Base-by-base conservation (phyloP, 2,888 invertebrate species). In the Fragum sueziense region DNA sequence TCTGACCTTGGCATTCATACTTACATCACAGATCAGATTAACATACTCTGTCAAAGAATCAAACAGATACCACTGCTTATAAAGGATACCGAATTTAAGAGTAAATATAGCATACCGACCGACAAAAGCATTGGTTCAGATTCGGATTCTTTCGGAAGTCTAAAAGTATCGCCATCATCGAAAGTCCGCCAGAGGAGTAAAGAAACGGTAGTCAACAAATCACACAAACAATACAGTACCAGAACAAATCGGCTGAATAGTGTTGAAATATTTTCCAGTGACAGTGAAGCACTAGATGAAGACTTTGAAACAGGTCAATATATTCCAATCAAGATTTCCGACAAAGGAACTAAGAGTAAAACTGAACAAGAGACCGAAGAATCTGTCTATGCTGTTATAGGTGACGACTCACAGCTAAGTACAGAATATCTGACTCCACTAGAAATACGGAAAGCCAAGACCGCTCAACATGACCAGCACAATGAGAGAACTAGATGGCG, bases 261-360 rank as follows among this genome's bases (percentile, higher is more conserved):
- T 29, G 81, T 81, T 52, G 69, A 75, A 57, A 34, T 81, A 22
- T 81, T 81, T 65, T 78, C 81, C 6, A 81, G 81, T 47, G 81
- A 81, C 22, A 77, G 78, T 57, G 78, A 72, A 27, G 41, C 68
- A 1, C 7, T 29, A 7, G 71, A 77, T n/a, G 77, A 74, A 6
- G 71, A 69, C 29, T 75, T 68, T 27, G 61, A 71, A n/a, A 71
- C 72, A n/a, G 57, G 70, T 1, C 54, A 37, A 14, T 75, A 69
- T 20, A 59, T 59, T 37, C 70, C 75, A 22, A 69, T 75, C 22
- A 37, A 41, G 41, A 34, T 41, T 11, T 9, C 4, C 1, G 22
- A 34, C 4, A 37, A 17, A 65, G 41, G 14, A 41, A 41, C 33
- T 27, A 65, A 37, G 4, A 41, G 17, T 14, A 22, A 1, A 25